Percentiles rank a stretch among this genome's conserved stretches.
phyloP scores from a whole-genome alignment of 1,140 invertebrate species.

The Prorops nasuta region DNA sequence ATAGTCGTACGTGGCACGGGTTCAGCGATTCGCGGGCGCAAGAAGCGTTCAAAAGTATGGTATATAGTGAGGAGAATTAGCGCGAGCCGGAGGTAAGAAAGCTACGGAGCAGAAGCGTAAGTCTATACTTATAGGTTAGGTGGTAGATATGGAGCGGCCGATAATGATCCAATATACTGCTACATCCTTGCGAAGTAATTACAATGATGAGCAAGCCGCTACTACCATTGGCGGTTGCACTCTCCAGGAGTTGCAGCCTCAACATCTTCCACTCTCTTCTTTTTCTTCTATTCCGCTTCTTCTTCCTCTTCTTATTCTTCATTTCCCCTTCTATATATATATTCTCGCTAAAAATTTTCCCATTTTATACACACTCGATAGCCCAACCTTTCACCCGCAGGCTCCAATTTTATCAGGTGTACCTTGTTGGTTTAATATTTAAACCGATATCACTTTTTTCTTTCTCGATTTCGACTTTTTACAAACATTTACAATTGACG shows the following conservation, averaged over 20 bases:
- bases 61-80: conserved; percentile 1
- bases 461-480: not conserved
- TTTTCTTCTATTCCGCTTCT: conserved; percentile 6
- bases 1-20: conserved; percentile 14
- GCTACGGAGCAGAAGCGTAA: conserved; percentile 23
- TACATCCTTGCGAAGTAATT: conserved; percentile 54
- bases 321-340: conserved; percentile 25
- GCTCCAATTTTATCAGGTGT: conserved; percentile 6
- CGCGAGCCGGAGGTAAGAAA: too few relatives aligned
- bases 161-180: conserved; percentile 54
- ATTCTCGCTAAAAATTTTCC: conserved; percentile 13
- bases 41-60: conserved; percentile 1
- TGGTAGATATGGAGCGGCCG: conserved; percentile 50
- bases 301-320: conserved; percentile 13
- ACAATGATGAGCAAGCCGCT: conserved; percentile 50
- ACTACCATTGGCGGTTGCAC: conserved; percentile 35
- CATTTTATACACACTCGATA: too few relatives aligned
- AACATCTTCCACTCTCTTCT: conserved; percentile 1
- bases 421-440: too few relatives aligned
- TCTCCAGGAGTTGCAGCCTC: conserved; percentile 22
- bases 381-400: not conserved
- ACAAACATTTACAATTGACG: too few relatives aligned
- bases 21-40: conserved; percentile 1
- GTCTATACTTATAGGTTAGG: conserved; percentile 48
- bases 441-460: too few relatives aligned